Evolutionary conservation across 2,888 invertebrate species (phyloP), one percentile per base, ranked within the genome.

Genomic region (Iphiclides podalirius): DNA sequence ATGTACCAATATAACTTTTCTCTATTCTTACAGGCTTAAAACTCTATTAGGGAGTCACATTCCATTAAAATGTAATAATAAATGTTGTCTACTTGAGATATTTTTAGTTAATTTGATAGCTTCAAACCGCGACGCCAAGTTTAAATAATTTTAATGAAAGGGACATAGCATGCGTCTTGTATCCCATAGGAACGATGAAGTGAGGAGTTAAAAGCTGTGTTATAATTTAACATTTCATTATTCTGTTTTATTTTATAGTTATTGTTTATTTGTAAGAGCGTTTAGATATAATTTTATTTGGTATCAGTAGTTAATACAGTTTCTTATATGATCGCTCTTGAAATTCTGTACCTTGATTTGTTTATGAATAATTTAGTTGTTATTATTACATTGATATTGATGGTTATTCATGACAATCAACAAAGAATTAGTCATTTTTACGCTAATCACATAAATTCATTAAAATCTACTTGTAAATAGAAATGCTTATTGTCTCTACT

Each of bases 221-320:
- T 88, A 88, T 85, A 81, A 84, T 81, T 82, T 86, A 83, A 86
- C 85, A 82, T 82, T 84, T 86, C 84, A 85, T 79, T 84, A 84
- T 80, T 83, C 81, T 85, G 82, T 85, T 86, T 86, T 86, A 85
- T 86, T 87, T 87, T 78, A 76, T 87, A 87, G 83, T 82, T 85
- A 85, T 85, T 83, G 76, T 86, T 87, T 87, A 84, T 80, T 79
- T 67, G 56, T 86, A 86, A 80, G 85, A 70, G 65, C 68, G 83
- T 87, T 88, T 88, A 87, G 87, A 87, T 82, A 67, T 86, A 86
- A 82, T 79, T 81, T 87, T 86, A 83, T 87, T 88, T 86, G 74
- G 75, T 82, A 83, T 73, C 68, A 75, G 74, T 86, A 85, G 82
- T 83, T 79, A 73, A 79, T 75, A 74, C 67, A 66, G 73, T 80